phyloP scores from a whole-genome alignment of 2,113 vertebrate genomes.

The Cryptoleucopteryx plumbea region DNA sequence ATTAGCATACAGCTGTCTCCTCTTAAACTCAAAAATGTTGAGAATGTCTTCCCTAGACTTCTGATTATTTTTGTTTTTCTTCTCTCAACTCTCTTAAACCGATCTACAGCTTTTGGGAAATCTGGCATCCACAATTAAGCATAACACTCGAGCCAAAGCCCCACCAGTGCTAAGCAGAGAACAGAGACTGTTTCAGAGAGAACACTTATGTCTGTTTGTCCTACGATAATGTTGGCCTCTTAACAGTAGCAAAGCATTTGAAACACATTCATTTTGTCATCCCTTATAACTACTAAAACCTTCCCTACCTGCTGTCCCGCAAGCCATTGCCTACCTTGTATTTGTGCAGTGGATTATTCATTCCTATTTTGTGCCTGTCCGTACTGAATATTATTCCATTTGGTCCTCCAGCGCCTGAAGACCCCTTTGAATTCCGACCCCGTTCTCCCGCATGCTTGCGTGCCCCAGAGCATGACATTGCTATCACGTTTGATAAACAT shows the following conservation, averaged over 20 bases:
- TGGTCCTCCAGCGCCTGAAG: background rate
- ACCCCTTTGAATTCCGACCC: background rate
- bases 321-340: background rate
- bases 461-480: accelerated
- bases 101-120: background rate
- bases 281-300: background rate
- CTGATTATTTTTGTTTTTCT: background rate
- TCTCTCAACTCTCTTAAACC: background rate
- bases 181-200: background rate
- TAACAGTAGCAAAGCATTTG: background rate
- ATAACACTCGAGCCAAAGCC: background rate
- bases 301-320: background rate
- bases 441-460: background rate
- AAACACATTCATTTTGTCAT: background rate
- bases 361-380: background rate
- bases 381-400: background rate
- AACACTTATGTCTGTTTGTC: accelerated
- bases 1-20: background rate
- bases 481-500: background rate
- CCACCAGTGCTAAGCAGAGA: background rate
- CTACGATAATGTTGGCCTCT: background rate
- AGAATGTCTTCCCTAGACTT: background rate
- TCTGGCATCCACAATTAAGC: background rate
- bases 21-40: background rate
- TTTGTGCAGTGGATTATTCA: background rate